These are phyloP conservation scores for Allobates femoralis DNA, from an alignment of 2,797 vertebrate genomes.

Conservation along the genomic window DNA sequence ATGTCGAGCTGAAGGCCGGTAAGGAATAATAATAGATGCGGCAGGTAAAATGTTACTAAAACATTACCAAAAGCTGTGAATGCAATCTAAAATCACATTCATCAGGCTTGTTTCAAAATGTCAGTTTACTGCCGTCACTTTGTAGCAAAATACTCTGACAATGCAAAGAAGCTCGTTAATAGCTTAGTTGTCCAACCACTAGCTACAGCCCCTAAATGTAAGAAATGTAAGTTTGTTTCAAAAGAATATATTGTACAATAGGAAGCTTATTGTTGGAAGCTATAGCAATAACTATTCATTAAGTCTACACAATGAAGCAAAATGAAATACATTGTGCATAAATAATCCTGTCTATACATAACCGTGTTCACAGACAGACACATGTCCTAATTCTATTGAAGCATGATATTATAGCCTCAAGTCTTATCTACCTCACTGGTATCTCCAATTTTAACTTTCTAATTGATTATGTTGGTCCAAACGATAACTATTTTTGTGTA, in stretches of 20 bases:
- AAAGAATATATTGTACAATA: neutral
- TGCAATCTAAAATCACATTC: too few species aligned
- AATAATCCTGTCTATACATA: neutral
- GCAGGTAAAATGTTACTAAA: too few species aligned
- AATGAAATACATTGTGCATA: neutral
- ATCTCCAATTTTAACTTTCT: neutral
- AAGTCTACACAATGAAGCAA: neutral
- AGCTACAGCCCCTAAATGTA: too few species aligned
- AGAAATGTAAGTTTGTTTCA: neutral
- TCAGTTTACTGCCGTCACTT: too few species aligned
- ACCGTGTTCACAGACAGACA: neutral
- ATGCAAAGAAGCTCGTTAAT: too few species aligned
- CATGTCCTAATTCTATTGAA: neutral
- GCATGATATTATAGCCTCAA: neutral
- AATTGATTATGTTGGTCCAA: neutral
- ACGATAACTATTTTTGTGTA: neutral
- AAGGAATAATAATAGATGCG: too few species aligned
- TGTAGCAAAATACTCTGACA: too few species aligned
- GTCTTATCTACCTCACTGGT: neutral
- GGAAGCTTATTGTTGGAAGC: too few species aligned
- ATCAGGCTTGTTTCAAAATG: too few species aligned
- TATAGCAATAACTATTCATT: neutral
- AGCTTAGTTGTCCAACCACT: too few species aligned
- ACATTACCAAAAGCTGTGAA: too few species aligned
- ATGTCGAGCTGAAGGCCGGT: too few species aligned